These are phyloP conservation scores for Pyrochroa serraticornis DNA, from an alignment of 2,888 invertebrate species.

Conservation along the genomic window DNA sequence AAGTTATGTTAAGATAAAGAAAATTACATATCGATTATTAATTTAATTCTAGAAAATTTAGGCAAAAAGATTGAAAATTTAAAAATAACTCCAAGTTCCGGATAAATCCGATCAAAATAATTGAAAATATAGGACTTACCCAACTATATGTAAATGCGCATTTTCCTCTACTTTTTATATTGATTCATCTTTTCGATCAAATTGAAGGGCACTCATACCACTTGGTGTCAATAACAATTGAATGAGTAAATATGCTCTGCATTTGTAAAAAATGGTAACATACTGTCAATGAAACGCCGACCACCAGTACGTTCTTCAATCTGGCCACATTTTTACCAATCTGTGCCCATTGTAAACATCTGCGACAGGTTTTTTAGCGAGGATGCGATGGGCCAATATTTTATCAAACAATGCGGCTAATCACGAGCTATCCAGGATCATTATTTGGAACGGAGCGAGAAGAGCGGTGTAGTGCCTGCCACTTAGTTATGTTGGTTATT, in stretches of 20 bases:
- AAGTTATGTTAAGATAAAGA: too few species aligned
- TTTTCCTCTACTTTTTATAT: too few species aligned
- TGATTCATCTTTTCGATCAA: too few species aligned
- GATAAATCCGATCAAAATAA: too few species aligned
- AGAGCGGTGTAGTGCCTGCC: constrained; percentile 48
- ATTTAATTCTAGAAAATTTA: too few species aligned
- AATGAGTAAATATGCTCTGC: background rate
- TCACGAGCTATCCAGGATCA: constrained; percentile 46
- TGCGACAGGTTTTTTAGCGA: constrained; percentile 55
- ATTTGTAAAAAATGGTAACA: constrained; percentile 28
- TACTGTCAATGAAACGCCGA: constrained; percentile 18
- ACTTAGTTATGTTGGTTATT: constrained; percentile 59
- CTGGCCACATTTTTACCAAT: constrained; percentile 56
- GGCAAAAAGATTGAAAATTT: too few species aligned
- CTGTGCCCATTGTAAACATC: constrained; percentile 52
- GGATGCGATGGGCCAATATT: constrained; percentile 54
- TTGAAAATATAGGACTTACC: too few species aligned
- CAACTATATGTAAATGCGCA: too few species aligned
- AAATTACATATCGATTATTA: too few species aligned
- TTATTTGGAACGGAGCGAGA: constrained; percentile 41
- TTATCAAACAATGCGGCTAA: constrained; percentile 50
- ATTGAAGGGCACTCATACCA: too few species aligned
- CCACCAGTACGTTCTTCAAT: constrained; percentile 47
- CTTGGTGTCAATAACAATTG: too few species aligned
- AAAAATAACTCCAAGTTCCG: too few species aligned